phyloP scores from a whole-genome alignment of 2,113 vertebrate genomes.

The Limnothrissa miodon region DNA sequence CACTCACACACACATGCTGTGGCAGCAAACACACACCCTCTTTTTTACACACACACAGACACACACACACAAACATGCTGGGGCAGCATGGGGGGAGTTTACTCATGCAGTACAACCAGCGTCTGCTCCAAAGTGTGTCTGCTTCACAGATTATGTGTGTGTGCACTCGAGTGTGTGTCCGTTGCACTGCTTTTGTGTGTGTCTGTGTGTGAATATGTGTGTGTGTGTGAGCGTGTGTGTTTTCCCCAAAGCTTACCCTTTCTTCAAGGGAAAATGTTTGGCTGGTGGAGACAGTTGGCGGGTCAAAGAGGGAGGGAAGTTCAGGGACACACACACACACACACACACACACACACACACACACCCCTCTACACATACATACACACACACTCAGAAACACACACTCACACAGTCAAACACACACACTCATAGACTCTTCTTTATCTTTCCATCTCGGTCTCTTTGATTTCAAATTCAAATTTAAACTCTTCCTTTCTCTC shows the following conservation, averaged over 20 bases:
- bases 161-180: neutral
- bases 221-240: neutral
- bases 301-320: neutral
- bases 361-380: too few relatives aligned
- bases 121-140: constrained; percentile 19
- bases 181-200: neutral
- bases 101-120: neutral
- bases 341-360: too few relatives aligned
- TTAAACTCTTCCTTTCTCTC: neutral
- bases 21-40: neutral
- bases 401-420: too few relatives aligned
- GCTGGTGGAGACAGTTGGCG: neutral
- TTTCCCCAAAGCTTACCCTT: too few relatives aligned
- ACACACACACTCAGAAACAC: too few relatives aligned
- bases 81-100: too few relatives aligned
- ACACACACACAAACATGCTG: neutral
- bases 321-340: constrained; percentile 27
- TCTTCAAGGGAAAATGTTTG: neutral
- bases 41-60: neutral
- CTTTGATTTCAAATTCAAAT: too few relatives aligned
- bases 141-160: neutral
- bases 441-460: neutral
- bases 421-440: neutral
- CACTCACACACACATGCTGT: neutral
- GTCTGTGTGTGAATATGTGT: neutral